These are phyloP conservation scores for Lasioglossum malachurum DNA, from an alignment of 2,888 invertebrate genomes.

Conservation along the genomic window DNA sequence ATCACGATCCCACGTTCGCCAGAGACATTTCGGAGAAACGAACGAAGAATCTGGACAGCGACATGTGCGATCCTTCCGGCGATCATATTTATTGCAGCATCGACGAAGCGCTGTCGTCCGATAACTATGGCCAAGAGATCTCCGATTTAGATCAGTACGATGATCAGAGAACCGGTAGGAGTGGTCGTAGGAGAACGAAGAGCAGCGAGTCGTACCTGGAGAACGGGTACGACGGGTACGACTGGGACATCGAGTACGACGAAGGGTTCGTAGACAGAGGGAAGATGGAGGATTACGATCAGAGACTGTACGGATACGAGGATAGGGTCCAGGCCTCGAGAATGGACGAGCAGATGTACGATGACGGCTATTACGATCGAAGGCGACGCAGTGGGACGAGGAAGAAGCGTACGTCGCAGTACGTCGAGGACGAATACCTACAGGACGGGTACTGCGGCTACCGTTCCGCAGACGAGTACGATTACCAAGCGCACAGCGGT, in stretches of 20 bases:
- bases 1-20: conserved; percentile 63
- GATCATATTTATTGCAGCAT: conserved; percentile 86
- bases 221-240: conserved; percentile 73
- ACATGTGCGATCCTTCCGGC: conserved; percentile 66
- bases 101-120: conserved; percentile 86
- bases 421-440: conserved; percentile 53
- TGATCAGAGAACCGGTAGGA: conserved; percentile 74
- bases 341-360: conserved; percentile 44
- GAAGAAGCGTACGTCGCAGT: conserved; percentile 55
- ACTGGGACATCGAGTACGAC: conserved; percentile 72
- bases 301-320: conserved; percentile 54
- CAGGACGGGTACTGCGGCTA: conserved; percentile 64
- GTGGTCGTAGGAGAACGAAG: conserved; percentile 74
- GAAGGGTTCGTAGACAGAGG: conserved; percentile 67
- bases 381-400: conserved; percentile 13
- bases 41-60: conserved; percentile 63
- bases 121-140: conserved; percentile 56
- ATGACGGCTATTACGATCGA: conserved; percentile 59
- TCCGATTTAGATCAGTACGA: conserved; percentile 55
- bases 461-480: conserved; percentile 62
- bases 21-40: conserved; percentile 71
- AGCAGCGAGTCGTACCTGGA: conserved; percentile 79
- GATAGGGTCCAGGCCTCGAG: conserved; percentile 34
- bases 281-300: conserved; percentile 62
- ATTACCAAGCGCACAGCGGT: conserved; percentile 53